These are phyloP conservation scores for Syrphus vitripennis DNA, from an alignment of 2,888 invertebrate genomes.

Conservation along the genomic window DNA sequence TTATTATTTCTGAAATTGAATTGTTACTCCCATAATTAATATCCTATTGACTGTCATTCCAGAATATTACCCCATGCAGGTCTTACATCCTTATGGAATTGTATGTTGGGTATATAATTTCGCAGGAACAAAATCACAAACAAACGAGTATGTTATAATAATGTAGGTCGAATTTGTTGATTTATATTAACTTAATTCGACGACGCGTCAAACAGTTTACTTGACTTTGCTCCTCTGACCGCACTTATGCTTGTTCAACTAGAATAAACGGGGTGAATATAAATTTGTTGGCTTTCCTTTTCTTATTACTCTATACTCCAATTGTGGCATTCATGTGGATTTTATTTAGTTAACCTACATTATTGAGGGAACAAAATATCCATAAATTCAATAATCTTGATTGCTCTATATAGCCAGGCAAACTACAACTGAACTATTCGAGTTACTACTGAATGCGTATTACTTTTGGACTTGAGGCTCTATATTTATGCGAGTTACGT, in stretches of 20 bases:
- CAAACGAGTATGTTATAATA: background rate
- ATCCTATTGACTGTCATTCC: background rate
- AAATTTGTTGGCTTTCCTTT: background rate
- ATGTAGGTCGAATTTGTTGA: background rate
- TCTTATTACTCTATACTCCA: background rate
- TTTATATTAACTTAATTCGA: constrained; percentile 6
- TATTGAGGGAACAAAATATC: background rate
- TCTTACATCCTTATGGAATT: background rate
- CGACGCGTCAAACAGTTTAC: background rate
- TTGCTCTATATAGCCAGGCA: background rate
- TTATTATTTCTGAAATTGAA: background rate
- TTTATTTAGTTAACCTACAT: constrained; percentile 11
- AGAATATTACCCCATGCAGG: background rate
- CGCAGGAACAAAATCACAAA: too few species aligned
- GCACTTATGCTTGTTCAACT: background rate
- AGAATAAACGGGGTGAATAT: constrained; percentile 1
- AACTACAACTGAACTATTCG: too few species aligned
- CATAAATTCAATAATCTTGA: constrained; percentile 11
- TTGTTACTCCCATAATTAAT: background rate
- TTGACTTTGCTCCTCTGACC: background rate
- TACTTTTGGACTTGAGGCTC: background rate
- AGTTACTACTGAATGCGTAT: background rate
- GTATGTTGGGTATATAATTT: background rate
- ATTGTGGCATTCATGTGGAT: background rate
- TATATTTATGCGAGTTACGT: background rate